Percentiles rank a stretch among this genome's conserved stretches.
Conservation (phyloP, 2,113 vertebrate species). For the Galemys pyrenaicus region DNA sequence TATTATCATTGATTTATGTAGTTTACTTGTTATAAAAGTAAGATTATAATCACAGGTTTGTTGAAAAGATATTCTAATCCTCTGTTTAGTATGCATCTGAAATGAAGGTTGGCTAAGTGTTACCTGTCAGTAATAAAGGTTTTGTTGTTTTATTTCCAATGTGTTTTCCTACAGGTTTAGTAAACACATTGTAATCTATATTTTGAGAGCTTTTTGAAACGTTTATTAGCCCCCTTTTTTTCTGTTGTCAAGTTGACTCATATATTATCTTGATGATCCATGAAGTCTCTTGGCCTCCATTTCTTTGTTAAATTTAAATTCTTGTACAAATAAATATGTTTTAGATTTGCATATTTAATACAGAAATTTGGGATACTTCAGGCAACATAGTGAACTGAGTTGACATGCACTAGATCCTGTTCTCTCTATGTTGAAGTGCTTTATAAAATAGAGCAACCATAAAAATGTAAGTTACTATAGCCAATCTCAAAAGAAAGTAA, state of each 20-base stretch:
- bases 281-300: constrained; percentile 49
- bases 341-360: not conserved
- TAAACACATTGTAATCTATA: constrained; percentile 76
- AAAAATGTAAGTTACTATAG: not conserved
- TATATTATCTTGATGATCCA: constrained; percentile 7
- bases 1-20: not conserved
- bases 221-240: constrained; percentile 47
- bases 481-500: not conserved
- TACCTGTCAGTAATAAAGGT: constrained; percentile 74
- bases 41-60: not conserved
- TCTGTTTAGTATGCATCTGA: constrained; percentile 74
- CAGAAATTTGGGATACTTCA: not conserved
- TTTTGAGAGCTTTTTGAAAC: constrained; percentile 71
- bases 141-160: constrained; percentile 77
- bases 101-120: constrained; percentile 53
- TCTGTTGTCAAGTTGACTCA: constrained; percentile 67
- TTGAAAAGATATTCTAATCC: constrained; percentile 30
- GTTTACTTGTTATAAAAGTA: constrained; percentile 24
- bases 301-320: constrained; percentile 39
- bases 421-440: not conserved
- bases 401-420: not conserved
- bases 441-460: not conserved
- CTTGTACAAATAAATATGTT: not conserved
- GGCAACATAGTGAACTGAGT: not conserved
- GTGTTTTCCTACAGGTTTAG: constrained; percentile 60